A percentile compares a stretch with the other conserved stretches of the same genome.
phyloP scores from a whole-genome alignment of 2,888 invertebrate species.

The Platyscelio sp. region DNA sequence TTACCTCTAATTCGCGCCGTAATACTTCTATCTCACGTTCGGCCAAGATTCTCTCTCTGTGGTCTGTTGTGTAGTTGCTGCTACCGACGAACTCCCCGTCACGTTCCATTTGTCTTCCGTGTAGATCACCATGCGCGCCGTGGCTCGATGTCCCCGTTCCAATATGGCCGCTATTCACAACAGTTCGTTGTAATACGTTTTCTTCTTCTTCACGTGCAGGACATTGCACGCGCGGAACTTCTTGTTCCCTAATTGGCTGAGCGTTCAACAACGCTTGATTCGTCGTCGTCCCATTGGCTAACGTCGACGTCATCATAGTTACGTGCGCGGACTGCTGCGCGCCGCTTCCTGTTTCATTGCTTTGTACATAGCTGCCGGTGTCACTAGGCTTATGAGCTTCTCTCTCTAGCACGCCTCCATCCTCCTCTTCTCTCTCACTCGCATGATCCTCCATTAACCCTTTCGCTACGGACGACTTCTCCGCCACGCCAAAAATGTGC shows the following conservation, averaged over 20 bases:
- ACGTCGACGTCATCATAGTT: neutral
- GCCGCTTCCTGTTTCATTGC: neutral
- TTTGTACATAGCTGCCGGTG: neutral
- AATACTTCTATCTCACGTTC: neutral
- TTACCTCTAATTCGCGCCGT: neutral
- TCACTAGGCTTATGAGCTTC: neutral
- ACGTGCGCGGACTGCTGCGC: neutral
- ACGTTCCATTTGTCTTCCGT: neutral
- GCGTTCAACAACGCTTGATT: neutral
- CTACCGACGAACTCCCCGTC: neutral
- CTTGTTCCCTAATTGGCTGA: neutral
- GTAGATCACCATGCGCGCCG: neutral
- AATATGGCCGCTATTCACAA: neutral
- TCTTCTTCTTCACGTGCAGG: neutral
- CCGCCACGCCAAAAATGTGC: too few relatives aligned
- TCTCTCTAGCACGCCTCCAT: neutral
- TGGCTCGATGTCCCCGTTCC: neutral
- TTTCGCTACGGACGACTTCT: too few relatives aligned
- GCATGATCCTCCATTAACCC: neutral
- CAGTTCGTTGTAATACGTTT: neutral
- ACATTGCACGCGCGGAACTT: neutral
- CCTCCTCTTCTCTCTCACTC: neutral
- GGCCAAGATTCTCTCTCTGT: neutral
- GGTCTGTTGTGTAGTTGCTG: neutral
- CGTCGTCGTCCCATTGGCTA: neutral